Base-by-base conservation (phyloP, 2,113 vertebrate species). In the Megaleporinus macrocephalus region DNA sequence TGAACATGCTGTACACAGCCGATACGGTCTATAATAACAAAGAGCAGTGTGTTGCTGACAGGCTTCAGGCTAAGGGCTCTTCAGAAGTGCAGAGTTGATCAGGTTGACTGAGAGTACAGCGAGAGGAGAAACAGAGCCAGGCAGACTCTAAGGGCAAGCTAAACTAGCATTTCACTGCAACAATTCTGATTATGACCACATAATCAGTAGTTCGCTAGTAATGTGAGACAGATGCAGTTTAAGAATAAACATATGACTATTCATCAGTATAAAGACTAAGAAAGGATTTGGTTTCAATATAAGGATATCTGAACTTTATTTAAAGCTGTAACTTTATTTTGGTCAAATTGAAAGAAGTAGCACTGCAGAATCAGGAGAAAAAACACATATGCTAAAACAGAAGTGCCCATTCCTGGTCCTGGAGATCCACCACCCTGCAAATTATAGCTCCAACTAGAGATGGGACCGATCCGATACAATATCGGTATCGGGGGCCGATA, bases 1-100 rank as follows among this genome's bases (percentile, higher is more conserved):
- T 47, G 68, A 72, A 80, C 36, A 36, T 22, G 16, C 33, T 47
- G 78, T 14, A 68, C 61, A 57, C 22, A 22, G 30, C 29, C 33
- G 61, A 30, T 26, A n/a, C 24, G 36, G 68, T 36, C 13, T 72
- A 47, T 22, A 61, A 61, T 79, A 80, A 80, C 69, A 80, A 57
- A 80, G 59, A 49, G 26, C 61, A 74, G 71, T 24, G 61, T 74
- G 72, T 27, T 74, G 49, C 47, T 68, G 79, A 68, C 61, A 74
- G 62, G 12, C 62, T 65, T 73, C 57, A 59, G 71, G 12, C 29
- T 24, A 80, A 73, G 26, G 41, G 41, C 55, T 70, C n/a, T 78
- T 53, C 68, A 27, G 22, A 16, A 70, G 30, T 51, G 44, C 47
- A 77, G 4, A 24, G 63, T 26, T 61, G 57, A 26, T 61, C 53